phyloP scores from a whole-genome alignment of 2,888 invertebrate species.

The Agriopis leucophaearia region DNA sequence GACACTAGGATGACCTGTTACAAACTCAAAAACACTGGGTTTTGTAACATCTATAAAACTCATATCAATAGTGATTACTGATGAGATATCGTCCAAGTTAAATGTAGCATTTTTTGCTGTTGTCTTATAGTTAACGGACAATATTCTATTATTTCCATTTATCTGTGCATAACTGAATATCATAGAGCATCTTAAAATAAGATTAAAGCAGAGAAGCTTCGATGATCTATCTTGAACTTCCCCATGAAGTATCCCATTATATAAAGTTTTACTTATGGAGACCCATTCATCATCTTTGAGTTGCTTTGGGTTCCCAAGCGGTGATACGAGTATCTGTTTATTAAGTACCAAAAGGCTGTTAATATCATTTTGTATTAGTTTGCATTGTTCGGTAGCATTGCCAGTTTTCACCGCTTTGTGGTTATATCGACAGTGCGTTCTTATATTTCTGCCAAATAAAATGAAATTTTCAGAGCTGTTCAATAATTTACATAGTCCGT shows the following conservation, averaged over 20 bases:
- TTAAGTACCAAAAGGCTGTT: slow-evolving; percentile 54
- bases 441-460: slow-evolving; percentile 81
- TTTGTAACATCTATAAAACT: slow-evolving; percentile 73
- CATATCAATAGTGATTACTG: slow-evolving; percentile 69
- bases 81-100: slow-evolving; percentile 59
- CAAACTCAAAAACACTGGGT: slow-evolving; percentile 67
- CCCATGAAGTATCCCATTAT: slow-evolving; percentile 59
- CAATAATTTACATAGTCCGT: slow-evolving; percentile 75
- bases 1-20: slow-evolving; percentile 87
- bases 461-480: slow-evolving; percentile 66
- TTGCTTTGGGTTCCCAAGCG: slow-evolving; percentile 70
- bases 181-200: slow-evolving; percentile 65
- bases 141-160: slow-evolving; percentile 65
- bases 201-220: slow-evolving; percentile 67
- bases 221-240: slow-evolving; percentile 56
- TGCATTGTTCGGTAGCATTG: slow-evolving; percentile 63
- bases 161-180: slow-evolving; percentile 64
- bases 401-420: slow-evolving; percentile 44
- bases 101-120: slow-evolving; percentile 62
- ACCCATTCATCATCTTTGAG: slow-evolving; percentile 70
- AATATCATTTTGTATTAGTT: slow-evolving; percentile 64
- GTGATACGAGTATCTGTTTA: slow-evolving; percentile 61
- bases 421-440: slow-evolving; percentile 74
- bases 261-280: slow-evolving; percentile 47
- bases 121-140: slow-evolving; percentile 56